These are phyloP conservation scores for Rhopalosiphum maidis DNA, from an alignment of 1,140 invertebrate genomes.

Conservation along the genomic window DNA sequence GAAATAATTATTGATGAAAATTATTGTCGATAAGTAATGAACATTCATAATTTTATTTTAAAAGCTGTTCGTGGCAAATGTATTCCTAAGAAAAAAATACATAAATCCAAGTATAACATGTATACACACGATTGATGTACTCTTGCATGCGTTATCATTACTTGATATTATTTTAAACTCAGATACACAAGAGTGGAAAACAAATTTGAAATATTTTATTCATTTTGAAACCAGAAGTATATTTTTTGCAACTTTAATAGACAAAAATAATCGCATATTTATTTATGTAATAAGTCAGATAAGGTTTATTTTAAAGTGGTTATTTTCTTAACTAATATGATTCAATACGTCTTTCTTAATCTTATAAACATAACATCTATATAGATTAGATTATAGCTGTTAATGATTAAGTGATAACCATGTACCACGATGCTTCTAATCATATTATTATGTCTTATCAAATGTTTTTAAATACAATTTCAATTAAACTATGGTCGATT, in stretches of 20 bases:
- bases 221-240: neutral
- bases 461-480: neutral
- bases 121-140: neutral
- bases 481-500: neutral
- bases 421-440: neutral
- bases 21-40: neutral
- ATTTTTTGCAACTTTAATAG: neutral
- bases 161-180: neutral
- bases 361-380: neutral
- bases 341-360: neutral
- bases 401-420: neutral
- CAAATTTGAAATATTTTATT: neutral
- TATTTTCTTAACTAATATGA: neutral
- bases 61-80: too few relatives aligned
- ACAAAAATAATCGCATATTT: neutral
- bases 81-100: neutral
- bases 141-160: neutral
- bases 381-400: neutral
- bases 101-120: neutral
- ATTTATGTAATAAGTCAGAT: neutral
- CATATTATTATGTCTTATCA: neutral
- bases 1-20: neutral
- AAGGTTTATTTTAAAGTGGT: neutral
- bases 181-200: neutral
- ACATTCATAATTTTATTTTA: neutral